Evolutionary conservation across 2,888 invertebrate species (phyloP), one percentile per base, ranked within the genome.

Genomic region (Sericinus montela): DNA sequence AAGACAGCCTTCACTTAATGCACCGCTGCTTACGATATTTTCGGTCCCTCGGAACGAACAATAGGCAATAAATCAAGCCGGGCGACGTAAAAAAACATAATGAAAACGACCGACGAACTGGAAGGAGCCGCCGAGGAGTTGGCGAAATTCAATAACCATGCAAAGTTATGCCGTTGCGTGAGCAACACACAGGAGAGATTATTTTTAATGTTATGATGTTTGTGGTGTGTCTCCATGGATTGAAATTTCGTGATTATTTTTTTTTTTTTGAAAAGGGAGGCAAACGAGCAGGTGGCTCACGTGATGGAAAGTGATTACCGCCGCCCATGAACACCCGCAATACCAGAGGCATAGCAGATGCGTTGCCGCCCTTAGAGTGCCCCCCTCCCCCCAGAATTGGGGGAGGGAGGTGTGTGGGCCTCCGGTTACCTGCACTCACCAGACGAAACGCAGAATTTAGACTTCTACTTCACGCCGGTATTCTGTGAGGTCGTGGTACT

Each of bases 71-170:
- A 44, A 44, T 44, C 44, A 44, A 44, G 44, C 36, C 36, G 4
- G 32, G 28, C 35, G 44, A 28, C 15, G 44, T 25, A 36, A 36
- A 35, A 19, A 43, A 36, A 28, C 16, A 35, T 43, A 44, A 44
- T 36, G 44, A 32, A 44, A 44, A 10, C 44, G 44, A 44, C 36
- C 36, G 28, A 28, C 44, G 28, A 29, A 35, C 36, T 13, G 36
- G 36, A 25, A 36, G 36, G n/a, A 29, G 44, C 36, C 36, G n/a
- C 36, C 28, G 35, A 36, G 44, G 16, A 37, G 16, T 43, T 11
- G 43, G 23, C 11, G 44, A 36, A 44, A 37, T 36, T 37, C 44
- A 44, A 44, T 28, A 44, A 36, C 44, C 44, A 44, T 44, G 44
- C 44, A 15, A 37, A 28, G 37, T 44, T 44, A 44, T 44, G 29